These are phyloP conservation scores for Perca flavescens DNA, from an alignment of 2,113 vertebrate species.

Conservation along the genomic window DNA sequence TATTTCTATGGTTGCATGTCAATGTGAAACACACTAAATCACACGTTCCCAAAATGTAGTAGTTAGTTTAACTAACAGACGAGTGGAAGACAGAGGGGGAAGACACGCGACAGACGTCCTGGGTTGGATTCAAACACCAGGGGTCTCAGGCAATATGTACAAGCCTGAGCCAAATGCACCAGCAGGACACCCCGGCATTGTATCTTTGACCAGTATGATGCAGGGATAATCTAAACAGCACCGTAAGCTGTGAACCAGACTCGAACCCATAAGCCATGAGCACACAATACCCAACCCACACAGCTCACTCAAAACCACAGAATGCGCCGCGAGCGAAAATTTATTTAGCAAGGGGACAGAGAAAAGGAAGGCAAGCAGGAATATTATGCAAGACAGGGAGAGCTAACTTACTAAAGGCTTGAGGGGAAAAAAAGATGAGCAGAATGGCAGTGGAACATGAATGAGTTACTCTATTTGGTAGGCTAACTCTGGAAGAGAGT, in stretches of 20 bases:
- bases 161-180: slow-evolving; percentile 19
- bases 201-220: slow-evolving; percentile 28
- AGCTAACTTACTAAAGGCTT: neutral
- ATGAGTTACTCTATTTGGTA: slow-evolving; percentile 20
- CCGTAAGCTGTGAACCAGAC: slow-evolving; percentile 32
- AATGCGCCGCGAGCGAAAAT: slow-evolving; percentile 29
- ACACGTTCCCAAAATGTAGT: neutral
- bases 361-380: slow-evolving; percentile 10
- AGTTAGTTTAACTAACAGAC: neutral
- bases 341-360: neutral
- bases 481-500: neutral
- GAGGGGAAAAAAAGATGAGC: neutral
- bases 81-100: neutral
- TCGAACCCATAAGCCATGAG: slow-evolving; percentile 9
- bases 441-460: neutral
- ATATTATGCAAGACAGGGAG: slow-evolving; percentile 14
- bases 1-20: neutral
- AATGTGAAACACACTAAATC: neutral
- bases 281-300: slow-evolving; percentile 2
- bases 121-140: slow-evolving; percentile 19
- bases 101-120: slow-evolving; percentile 11
- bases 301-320: slow-evolving; percentile 7
- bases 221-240: slow-evolving; percentile 6
- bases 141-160: slow-evolving; percentile 11
- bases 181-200: slow-evolving; percentile 17